phyloP scores from a whole-genome alignment of 2,888 invertebrate genomes.

The Eudasyphora cyanicolor region DNA sequence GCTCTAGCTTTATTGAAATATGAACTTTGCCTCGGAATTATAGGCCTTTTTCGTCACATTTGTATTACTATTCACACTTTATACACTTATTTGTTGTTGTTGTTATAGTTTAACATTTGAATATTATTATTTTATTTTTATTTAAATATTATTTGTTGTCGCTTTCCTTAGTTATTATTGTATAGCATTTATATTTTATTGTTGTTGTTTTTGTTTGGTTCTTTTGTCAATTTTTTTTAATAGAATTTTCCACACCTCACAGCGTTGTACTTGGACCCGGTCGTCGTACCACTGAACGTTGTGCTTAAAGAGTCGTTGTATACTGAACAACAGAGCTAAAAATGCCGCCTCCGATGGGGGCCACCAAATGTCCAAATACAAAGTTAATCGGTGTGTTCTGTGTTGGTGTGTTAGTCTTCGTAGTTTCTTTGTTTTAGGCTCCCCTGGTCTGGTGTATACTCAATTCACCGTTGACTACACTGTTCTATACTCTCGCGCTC shows the following conservation, averaged over 20 bases:
- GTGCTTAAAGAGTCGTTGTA: slow-evolving; percentile 58
- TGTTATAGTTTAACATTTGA: not conserved
- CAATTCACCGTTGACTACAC: not conserved
- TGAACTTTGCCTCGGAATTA: slow-evolving; percentile 12
- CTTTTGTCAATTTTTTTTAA: slow-evolving; percentile 41
- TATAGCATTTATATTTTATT: slow-evolving; percentile 11
- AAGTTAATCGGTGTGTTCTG: slow-evolving; percentile 44
- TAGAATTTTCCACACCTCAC: slow-evolving; percentile 57
- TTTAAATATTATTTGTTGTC: not conserved
- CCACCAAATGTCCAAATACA: slow-evolving; percentile 44
- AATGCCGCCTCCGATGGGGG: slow-evolving; percentile 47
- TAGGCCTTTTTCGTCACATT: not conserved
- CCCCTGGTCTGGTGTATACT: not conserved
- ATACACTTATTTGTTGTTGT: not conserved
- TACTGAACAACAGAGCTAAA: slow-evolving; percentile 58
- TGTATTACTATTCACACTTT: not conserved
- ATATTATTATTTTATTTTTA: not conserved
- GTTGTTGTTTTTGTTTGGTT: slow-evolving; percentile 19
- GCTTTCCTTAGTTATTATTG: not conserved
- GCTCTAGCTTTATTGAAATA: not conserved
- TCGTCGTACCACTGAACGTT: slow-evolving; percentile 47
- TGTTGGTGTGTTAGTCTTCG: slow-evolving; percentile 20
- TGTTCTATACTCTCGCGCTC: not conserved
- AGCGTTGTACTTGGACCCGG: slow-evolving; percentile 45
- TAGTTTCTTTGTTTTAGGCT: not conserved